Evolutionary conservation across 2,888 invertebrate species (phyloP), one percentile per base, ranked within the genome.

Genomic region (Catocala fraxini): DNA sequence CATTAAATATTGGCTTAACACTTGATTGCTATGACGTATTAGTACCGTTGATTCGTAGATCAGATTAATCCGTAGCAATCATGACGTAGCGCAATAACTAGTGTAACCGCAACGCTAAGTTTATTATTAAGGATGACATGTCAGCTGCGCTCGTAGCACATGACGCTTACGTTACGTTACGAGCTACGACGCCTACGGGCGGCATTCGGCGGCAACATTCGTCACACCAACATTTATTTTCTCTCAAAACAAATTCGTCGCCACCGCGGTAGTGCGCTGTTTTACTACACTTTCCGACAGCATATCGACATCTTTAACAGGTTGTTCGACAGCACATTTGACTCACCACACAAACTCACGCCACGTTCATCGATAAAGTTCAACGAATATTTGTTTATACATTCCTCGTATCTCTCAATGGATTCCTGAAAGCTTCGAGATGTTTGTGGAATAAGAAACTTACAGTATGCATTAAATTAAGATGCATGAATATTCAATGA

Each of bases 221-320:
- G 48, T 59, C 59, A 59, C 35, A 41, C 41, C 61, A 70, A 76
- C 77, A 83, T 82, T 77, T 80, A 82, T 84, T 69, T 82, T 68
- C 65, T 62, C 73, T 75, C 77, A 73, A 67, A 79, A 73, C 63
- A 70, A 64, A 73, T 73, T 63, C 41, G 15, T 13, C 49, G 34
- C 35, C 34, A 15, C 68, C 51, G 48, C 58, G 65, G 67, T 66
- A 74, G 73, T 73, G 74, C 77, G 73, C 73, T 73, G 70, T 83
- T 83, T 83, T 82, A 83, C 81, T 75, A 79, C 73, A 64, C 63
- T 69, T 81, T 79, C 80, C 84, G 80, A 84, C 83, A 83, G 77
- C 76, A 66, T 71, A 79, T 80, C 81, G 79, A 85, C 84, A 85
- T 85, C 81, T 77, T 76, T 77, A 70, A 77, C 71, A 75, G 73